Evolutionary conservation across 2,888 invertebrate genomes (phyloP).

Genomic region (Brachyopa scutellaris): DNA sequence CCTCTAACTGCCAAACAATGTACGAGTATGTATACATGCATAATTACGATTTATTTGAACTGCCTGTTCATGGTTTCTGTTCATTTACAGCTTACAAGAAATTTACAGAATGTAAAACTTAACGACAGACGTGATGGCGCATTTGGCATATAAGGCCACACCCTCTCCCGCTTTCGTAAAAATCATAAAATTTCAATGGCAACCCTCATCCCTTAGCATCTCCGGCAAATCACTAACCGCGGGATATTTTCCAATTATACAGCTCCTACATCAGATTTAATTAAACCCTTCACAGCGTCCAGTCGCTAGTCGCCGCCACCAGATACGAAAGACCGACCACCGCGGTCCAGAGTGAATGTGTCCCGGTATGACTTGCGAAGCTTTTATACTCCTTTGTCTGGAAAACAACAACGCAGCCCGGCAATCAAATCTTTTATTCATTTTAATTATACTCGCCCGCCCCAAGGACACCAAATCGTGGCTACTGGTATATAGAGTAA

Average conservation of each 20-base stretch:
- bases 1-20: constrained; percentile 32
- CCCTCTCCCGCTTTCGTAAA: background rate
- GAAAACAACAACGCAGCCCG: constrained; percentile 20
- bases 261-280: constrained; percentile 46
- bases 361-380: constrained; percentile 9
- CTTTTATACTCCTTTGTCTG: constrained; percentile 32
- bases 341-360: too few relatives aligned
- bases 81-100: constrained; percentile 33
- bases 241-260: constrained; percentile 58
- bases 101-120: constrained; percentile 46
- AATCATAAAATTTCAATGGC: constrained; percentile 11
- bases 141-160: background rate
- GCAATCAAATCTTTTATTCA: constrained; percentile 66
- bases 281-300: constrained; percentile 53
- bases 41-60: constrained; percentile 32
- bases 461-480: constrained; percentile 32
- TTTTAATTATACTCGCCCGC: constrained; percentile 61
- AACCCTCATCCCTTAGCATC: background rate
- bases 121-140: background rate
- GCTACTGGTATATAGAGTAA: background rate
- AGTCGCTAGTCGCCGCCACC: constrained; percentile 2
- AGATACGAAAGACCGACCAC: background rate
- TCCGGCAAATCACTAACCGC: constrained; percentile 45
- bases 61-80: constrained; percentile 13
- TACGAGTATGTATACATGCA: too few relatives aligned